phyloP scores from a whole-genome alignment of 2,888 invertebrate genomes.

The Phytoseiulus persimilis region DNA sequence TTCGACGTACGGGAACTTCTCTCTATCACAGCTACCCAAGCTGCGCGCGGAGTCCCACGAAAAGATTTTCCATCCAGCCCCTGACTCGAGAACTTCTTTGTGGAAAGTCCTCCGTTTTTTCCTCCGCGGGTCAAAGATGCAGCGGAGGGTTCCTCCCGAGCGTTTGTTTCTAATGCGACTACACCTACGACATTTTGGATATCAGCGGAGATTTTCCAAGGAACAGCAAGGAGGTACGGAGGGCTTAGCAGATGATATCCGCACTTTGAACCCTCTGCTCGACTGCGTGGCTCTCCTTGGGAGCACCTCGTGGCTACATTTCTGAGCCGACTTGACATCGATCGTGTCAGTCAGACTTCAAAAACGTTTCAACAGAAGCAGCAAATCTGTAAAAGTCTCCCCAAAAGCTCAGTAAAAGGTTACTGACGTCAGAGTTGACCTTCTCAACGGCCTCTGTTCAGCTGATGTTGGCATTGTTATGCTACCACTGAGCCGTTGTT shows the following conservation, averaged over 20 bases:
- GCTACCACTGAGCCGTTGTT: not conserved
- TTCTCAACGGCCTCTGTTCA: not conserved
- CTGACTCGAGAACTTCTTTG: too few relatives aligned
- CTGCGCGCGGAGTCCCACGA: too few relatives aligned
- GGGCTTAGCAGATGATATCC: not conserved
- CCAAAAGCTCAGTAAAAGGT: not conserved
- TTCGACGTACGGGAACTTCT: too few relatives aligned
- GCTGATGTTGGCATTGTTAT: conserved; percentile 5
- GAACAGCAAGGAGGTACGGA: not conserved
- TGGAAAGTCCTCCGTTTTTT: too few relatives aligned
- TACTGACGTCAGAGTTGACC: not conserved
- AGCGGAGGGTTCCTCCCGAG: not conserved
- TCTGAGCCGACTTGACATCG: not conserved
- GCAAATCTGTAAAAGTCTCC: not conserved
- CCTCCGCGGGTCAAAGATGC: not conserved
- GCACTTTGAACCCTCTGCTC: not conserved
- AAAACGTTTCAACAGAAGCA: not conserved
- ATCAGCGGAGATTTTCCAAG: not conserved
- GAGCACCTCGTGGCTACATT: not conserved
- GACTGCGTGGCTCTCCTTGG: not conserved
- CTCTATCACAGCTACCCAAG: too few relatives aligned
- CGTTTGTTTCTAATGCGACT: not conserved
- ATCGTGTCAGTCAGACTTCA: not conserved
- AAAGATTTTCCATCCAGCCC: too few relatives aligned
- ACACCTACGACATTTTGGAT: not conserved